Evolutionary conservation across 1,140 invertebrate species (phyloP), one percentile per base, ranked within the genome.

Genomic region (Magallana ariakensis): DNA sequence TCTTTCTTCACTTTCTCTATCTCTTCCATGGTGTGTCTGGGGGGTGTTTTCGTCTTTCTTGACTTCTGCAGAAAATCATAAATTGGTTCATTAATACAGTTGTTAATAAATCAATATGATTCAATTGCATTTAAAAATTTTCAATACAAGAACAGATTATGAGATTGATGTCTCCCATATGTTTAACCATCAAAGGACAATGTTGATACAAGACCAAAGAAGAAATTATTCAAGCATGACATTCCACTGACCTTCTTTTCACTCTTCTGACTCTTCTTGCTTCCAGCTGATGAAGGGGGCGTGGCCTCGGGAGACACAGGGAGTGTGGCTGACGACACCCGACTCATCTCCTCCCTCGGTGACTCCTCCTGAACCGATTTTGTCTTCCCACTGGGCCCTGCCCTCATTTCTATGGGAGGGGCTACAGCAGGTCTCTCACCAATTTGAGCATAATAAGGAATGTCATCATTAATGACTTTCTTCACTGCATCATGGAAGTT

Each of bases 381-480:
- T 1, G 46, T 60, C 57, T 57, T 85, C 66, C 70, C 80, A 33
- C 70, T 54, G 26, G 58, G 58, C 80, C 81, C 62, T 53, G 56
- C 87, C 86, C 66, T 75, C 66, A 75, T 75, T 13, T 82, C 80
- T 82, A 56, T 19, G n/a, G 80, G 15, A 22, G 80, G 56, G 5
- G 62, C 57, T 46, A 87, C 26, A 6, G 75, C 26, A 9, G 85
- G 62, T 8, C 88, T 81, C 10, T 91, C 88, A 6, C 89, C 87
- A 83, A 94, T 91, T 90, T 94, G 94, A 10, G 87, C 60, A 88
- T 93, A 95, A 86, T 93, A 94, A 5, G 94, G 94, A 55, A 93
- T 90, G 15, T 92, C 89, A 87, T 94, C 94, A 53, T 93, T 91
- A 75, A 90, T 90, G 0, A 94, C 90, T 58, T 94, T 93, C 83